Conservation (phyloP, 2,888 invertebrate species). For the Azorinus chamasolen region DNA sequence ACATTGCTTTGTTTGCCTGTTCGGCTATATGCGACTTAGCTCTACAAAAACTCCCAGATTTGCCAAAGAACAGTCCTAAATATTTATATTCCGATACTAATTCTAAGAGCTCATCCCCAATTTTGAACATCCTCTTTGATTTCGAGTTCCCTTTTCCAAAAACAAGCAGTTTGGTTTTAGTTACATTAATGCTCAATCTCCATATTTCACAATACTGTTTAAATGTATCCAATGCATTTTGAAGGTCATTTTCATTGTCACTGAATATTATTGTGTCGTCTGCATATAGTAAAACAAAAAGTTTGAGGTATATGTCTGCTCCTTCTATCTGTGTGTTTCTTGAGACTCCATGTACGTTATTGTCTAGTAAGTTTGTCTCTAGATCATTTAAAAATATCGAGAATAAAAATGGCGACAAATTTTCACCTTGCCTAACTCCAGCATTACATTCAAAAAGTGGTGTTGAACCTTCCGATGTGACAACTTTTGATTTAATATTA, state of each 20-base stretch:
- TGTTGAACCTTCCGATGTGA: background rate
- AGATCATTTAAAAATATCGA: conserved; percentile 33
- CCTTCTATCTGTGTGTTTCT: background rate
- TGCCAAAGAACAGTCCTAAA: no score
- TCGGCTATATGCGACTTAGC: no score
- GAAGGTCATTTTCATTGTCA: conserved; percentile 21
- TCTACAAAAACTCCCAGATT: no score
- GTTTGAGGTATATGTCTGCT: conserved; percentile 17
- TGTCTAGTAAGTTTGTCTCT: conserved; percentile 1
- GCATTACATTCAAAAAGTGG: conserved; percentile 1
- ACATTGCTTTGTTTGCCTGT: conserved; percentile 32
- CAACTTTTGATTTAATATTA: conserved; percentile 34
- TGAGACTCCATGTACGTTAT: background rate
- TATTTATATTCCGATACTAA: conserved; percentile 25
- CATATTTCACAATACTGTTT: conserved; percentile 38
- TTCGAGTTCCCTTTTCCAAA: conserved; percentile 13
- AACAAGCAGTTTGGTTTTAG: conserved; percentile 39
- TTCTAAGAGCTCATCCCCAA: conserved; percentile 13
- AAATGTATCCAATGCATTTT: conserved; percentile 33
- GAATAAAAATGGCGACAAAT: conserved; percentile 30
- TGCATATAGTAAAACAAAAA: conserved; percentile 38
- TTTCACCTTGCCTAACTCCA: conserved; percentile 41
- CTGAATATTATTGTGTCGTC: conserved; percentile 51
- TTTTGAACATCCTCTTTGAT: conserved; percentile 9
- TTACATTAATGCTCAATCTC: conserved; percentile 36